A percentile compares a stretch with the other conserved stretches of the same genome.
These are phyloP conservation scores for Darevskia nairensis DNA, from an alignment of 2,797 vertebrate species.

Conservation along the genomic window DNA sequence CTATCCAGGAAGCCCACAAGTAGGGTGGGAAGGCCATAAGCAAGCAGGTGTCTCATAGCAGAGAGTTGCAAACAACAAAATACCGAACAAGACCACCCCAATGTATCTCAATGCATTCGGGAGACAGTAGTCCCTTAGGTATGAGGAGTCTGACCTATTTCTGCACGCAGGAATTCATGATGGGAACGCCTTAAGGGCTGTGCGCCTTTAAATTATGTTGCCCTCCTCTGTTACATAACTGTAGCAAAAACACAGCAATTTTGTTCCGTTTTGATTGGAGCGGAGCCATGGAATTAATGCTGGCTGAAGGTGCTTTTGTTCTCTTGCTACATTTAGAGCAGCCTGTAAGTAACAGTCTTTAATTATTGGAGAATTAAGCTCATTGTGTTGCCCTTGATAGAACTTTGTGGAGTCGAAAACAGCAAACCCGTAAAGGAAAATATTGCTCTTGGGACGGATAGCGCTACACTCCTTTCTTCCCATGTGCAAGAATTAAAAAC, in stretches of 20 bases:
- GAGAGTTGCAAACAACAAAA: too few species aligned
- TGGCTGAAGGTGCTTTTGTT: constrained; percentile 48
- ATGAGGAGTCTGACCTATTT: neutral
- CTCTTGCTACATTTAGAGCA: neutral
- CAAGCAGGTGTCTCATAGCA: too few species aligned
- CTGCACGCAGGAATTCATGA: neutral
- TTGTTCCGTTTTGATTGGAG: neutral
- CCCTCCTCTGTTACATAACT: neutral
- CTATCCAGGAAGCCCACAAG: neutral
- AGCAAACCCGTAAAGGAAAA: neutral
- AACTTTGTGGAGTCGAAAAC: constrained; percentile 1
- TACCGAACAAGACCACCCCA: too few species aligned
- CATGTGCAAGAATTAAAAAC: neutral
- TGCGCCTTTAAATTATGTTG: neutral
- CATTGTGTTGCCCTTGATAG: neutral
- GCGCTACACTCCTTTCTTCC: neutral
- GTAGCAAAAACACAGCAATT: neutral
- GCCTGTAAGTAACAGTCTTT: fast-evolving
- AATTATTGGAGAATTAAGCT: neutral
- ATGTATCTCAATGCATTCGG: too few species aligned
- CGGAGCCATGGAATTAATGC: neutral
- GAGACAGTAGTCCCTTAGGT: too few species aligned
- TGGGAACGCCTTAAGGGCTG: neutral
- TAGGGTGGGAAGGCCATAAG: neutral
- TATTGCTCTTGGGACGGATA: neutral